phyloP scores from a whole-genome alignment of 2,797 vertebrate genomes.

The Mus minutoides region DNA sequence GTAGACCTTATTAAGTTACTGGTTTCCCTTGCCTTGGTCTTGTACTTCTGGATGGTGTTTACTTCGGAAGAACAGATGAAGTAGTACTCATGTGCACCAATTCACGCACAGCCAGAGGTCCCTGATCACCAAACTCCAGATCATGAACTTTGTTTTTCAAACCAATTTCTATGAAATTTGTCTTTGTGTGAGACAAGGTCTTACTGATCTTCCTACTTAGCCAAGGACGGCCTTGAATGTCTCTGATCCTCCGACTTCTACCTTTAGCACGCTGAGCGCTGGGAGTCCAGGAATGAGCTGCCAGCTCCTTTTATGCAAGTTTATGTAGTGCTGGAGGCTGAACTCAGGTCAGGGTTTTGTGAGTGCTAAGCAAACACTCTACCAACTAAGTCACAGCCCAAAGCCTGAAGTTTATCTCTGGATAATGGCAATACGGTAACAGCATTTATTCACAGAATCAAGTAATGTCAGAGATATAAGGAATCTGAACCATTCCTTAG shows the following conservation, averaged over 20 bases:
- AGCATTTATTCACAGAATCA: slow-evolving; percentile 26
- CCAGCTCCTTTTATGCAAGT: no score
- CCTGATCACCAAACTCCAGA: slow-evolving; percentile 17
- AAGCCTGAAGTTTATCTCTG: slow-evolving; percentile 38
- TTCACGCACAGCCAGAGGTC: neutral
- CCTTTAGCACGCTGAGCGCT: neutral
- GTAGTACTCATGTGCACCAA: neutral
- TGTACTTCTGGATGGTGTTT: neutral
- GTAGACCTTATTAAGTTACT: neutral
- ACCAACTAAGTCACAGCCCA: neutral
- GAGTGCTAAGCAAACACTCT: neutral
- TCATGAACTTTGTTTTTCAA: neutral
- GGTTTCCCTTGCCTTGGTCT: neutral
- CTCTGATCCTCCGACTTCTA: neutral
- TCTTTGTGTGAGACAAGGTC: neutral
- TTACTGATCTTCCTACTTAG: neutral
- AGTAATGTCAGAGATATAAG: slow-evolving; percentile 32
- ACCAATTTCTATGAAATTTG: slow-evolving; percentile 18
- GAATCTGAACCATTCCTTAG: slow-evolving; percentile 29
- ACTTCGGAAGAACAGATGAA: neutral
- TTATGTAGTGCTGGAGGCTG: neutral
- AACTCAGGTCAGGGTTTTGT: neutral
- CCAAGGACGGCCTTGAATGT: neutral
- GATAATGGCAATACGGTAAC: slow-evolving; percentile 37
- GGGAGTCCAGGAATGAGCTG: neutral